Evolutionary conservation across 2,888 invertebrate species (phyloP).

Genomic region (Polydrusus tereticollis): DNA sequence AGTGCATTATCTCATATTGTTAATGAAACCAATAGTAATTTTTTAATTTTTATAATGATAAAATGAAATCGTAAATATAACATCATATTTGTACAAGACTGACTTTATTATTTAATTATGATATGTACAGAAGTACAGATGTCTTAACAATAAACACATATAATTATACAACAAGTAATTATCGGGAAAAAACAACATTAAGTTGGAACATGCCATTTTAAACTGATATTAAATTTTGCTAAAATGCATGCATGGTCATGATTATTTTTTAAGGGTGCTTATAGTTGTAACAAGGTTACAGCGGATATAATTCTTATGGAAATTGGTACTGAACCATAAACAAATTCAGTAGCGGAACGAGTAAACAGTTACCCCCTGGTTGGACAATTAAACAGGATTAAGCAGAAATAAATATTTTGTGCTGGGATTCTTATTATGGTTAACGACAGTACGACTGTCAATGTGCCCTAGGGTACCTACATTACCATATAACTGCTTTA

Average conservation of each 20-base stretch:
- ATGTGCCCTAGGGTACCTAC: too few species aligned
- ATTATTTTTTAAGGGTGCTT: neutral
- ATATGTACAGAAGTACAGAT: neutral
- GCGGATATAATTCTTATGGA: slow-evolving; percentile 6
- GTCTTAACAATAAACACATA: slow-evolving; percentile 7
- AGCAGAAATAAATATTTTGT: too few species aligned
- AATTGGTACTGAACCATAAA: neutral
- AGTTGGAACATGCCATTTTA: neutral
- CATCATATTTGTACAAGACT: neutral
- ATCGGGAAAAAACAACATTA: slow-evolving; percentile 8
- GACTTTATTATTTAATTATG: neutral
- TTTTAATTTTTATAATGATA: neutral
- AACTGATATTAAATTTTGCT: neutral
- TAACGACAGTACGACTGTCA: too few species aligned
- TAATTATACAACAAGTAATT: slow-evolving; percentile 11
- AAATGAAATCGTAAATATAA: neutral
- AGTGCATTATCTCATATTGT: neutral
- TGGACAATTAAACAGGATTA: neutral
- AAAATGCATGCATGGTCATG: neutral
- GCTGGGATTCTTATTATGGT: too few species aligned
- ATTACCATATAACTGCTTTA: too few species aligned
- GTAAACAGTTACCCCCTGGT: neutral
- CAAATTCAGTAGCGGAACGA: neutral
- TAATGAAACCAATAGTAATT: neutral
- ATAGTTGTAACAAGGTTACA: slow-evolving; percentile 3